phyloP scores from a whole-genome alignment of 2,888 invertebrate genomes.

The Cerastoderma edule region DNA sequence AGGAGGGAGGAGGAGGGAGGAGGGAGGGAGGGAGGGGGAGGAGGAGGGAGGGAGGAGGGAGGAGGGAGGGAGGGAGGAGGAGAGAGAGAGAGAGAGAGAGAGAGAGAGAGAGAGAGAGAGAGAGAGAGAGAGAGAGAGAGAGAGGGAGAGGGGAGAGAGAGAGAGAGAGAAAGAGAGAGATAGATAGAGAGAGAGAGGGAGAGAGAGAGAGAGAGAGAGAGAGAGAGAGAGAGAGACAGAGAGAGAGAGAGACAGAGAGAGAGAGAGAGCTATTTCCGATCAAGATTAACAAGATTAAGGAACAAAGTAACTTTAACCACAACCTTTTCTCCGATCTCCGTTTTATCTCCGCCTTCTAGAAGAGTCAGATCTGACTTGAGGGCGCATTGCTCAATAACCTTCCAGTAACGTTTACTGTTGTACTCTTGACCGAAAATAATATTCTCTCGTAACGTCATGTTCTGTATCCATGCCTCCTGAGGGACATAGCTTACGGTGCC shows the following conservation, averaged over 20 bases:
- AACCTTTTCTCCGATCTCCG: slow-evolving; percentile 98
- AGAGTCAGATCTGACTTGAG: slow-evolving; percentile 95
- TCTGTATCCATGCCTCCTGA: slow-evolving; percentile 96
- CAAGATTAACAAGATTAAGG: neutral
- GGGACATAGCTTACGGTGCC: slow-evolving; percentile 85
- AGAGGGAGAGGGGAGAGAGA: neutral
- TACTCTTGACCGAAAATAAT: slow-evolving; percentile 93
- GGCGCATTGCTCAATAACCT: slow-evolving; percentile 94
- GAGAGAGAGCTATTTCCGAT: neutral
- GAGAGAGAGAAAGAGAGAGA: neutral
- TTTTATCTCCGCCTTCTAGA: slow-evolving; percentile 93
- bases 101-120: slow-evolving; percentile 19
- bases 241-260: neutral
- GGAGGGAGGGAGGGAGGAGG: slow-evolving; percentile 17
- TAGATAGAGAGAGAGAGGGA: neutral
- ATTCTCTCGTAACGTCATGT: slow-evolving; percentile 95
- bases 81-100: slow-evolving; percentile 18
- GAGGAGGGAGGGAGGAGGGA: slow-evolving; percentile 14
- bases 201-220: neutral
- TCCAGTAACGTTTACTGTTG: slow-evolving; percentile 89
- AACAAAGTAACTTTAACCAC: neutral
- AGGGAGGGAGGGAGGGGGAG: slow-evolving; percentile 21
- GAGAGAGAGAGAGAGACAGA: neutral
- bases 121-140: slow-evolving; percentile 18
- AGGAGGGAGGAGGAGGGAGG: slow-evolving; percentile 6